Percentiles rank a stretch among this genome's conserved stretches.
phyloP scores from a whole-genome alignment of 2,888 invertebrate genomes.

The Sialis lutaria region DNA sequence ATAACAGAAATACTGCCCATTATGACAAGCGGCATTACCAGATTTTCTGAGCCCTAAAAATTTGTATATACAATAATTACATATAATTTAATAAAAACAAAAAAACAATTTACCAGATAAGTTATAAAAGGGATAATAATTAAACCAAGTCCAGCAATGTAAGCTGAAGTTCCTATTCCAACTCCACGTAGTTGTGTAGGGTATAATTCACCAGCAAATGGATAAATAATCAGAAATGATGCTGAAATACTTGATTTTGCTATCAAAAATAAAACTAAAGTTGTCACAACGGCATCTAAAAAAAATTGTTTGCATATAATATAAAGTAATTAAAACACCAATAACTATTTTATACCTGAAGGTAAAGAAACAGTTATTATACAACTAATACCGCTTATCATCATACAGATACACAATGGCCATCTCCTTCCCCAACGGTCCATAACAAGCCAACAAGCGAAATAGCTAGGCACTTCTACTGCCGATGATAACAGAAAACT shows the following conservation, averaged over 20 bases:
- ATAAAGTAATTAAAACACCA: background rate
- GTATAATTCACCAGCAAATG: slow-evolving; percentile 82
- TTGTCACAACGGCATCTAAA: slow-evolving; percentile 55
- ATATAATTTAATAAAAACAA: background rate
- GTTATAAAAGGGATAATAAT: slow-evolving; percentile 83
- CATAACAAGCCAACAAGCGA: slow-evolving; percentile 78
- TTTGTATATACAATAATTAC: slow-evolving; percentile 4
- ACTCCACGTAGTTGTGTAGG: slow-evolving; percentile 79
- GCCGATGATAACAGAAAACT: slow-evolving; percentile 76
- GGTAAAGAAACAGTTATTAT: slow-evolving; percentile 72
- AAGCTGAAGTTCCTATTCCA: slow-evolving; percentile 81
- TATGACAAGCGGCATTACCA: slow-evolving; percentile 66
- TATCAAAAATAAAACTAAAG: slow-evolving; percentile 56
- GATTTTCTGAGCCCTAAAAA: slow-evolving; percentile 62
- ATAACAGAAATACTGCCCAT: slow-evolving; percentile 69
- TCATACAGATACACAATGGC: slow-evolving; percentile 76
- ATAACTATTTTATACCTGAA: slow-evolving; percentile 32
- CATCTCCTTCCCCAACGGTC: slow-evolving; percentile 75
- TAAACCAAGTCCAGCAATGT: slow-evolving; percentile 75
- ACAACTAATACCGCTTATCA: slow-evolving; percentile 69
- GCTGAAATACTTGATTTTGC: slow-evolving; percentile 83
- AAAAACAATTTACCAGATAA: slow-evolving; percentile 50
- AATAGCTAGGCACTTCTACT: slow-evolving; percentile 78
- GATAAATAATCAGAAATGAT: slow-evolving; percentile 80
- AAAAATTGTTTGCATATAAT: slow-evolving; percentile 8